Conservation (phyloP, 2,113 vertebrate species). For the Sylvia atricapilla region DNA sequence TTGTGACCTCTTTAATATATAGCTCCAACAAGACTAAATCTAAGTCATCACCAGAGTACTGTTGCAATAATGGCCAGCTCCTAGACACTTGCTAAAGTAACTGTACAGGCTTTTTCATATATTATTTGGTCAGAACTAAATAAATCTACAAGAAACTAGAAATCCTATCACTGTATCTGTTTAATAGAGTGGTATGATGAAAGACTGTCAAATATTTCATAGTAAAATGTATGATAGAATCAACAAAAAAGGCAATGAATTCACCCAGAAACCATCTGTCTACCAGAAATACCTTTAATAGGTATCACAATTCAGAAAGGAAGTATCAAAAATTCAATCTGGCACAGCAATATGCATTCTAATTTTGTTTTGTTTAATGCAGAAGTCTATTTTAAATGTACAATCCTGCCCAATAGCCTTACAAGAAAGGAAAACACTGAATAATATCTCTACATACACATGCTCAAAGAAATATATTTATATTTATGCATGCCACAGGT, state of each 20-base stretch:
- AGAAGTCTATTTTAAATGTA: neutral
- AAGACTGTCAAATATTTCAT: neutral
- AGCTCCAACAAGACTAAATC: neutral
- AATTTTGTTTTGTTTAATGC: constrained; percentile 12
- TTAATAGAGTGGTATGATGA: neutral
- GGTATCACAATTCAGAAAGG: neutral
- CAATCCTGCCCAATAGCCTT: neutral
- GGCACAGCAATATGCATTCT: neutral
- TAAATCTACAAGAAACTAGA: neutral
- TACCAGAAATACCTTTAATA: constrained; percentile 14
- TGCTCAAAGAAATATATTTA: neutral
- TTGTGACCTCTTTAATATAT: neutral
- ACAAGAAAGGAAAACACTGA: neutral
- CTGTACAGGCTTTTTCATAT: neutral
- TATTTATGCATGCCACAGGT: neutral
- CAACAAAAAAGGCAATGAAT: neutral
- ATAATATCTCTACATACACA: neutral
- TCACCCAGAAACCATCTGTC: neutral
- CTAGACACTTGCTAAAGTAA: neutral
- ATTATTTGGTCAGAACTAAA: neutral
- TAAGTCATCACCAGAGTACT: neutral
- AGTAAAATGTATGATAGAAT: neutral
- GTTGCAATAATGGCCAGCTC: neutral
- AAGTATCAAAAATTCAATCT: neutral
- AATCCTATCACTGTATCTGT: neutral